Evolutionary conservation across 64 coral and sea anemone genomes (phyloP), one percentile per base, ranked within the genome.

Genomic region (Orbicella faveolata): DNA sequence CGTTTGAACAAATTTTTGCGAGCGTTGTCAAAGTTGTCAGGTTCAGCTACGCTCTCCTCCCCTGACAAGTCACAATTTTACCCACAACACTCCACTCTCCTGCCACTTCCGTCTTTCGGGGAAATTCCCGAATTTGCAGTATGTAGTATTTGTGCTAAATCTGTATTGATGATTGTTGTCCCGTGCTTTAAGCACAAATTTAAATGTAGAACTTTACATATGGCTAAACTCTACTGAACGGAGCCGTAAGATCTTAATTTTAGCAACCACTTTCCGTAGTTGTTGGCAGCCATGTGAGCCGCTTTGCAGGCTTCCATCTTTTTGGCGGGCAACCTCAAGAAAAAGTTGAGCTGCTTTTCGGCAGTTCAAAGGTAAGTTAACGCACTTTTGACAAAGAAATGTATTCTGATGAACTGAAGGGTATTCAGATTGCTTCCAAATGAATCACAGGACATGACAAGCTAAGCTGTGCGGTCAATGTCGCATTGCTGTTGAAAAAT

Each of bases 31-130:
- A 25, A 69, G 8, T 69, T 69, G 20, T 9, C 25, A 23, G 20
- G 20, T 25, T 9, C 20, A 69, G 8, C 1, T 23, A 41, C 75
- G 75, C 75, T 51, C 75, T 16, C 75, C 39, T 48, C 75, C 37
- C 39, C 6, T 1, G 14, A 77, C 11, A 51, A 21, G 17, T 23
- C 16, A 21, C 18, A 6, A 51, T 52, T 77, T 77, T 77, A 77
- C 75, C 75, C 75, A 77, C 9, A 77, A 77, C 75, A 77, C 75
- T 77, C 37, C 39, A 9, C 75, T 77, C 36, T 77, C 37, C 15
- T 0, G 7, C 2, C 3, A 77, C 75, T 77, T 77, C 75, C 75
- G 75, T 51, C 16, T 77, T 77, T 77, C 36, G 16, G 75, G 75
- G 75, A 77, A 23, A 77, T 77, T 48, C 75, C 75, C 75, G 20